Evolutionary conservation across 2,113 vertebrate genomes (phyloP), one percentile per base, ranked within the genome.

Genomic region (Ia io): DNA sequence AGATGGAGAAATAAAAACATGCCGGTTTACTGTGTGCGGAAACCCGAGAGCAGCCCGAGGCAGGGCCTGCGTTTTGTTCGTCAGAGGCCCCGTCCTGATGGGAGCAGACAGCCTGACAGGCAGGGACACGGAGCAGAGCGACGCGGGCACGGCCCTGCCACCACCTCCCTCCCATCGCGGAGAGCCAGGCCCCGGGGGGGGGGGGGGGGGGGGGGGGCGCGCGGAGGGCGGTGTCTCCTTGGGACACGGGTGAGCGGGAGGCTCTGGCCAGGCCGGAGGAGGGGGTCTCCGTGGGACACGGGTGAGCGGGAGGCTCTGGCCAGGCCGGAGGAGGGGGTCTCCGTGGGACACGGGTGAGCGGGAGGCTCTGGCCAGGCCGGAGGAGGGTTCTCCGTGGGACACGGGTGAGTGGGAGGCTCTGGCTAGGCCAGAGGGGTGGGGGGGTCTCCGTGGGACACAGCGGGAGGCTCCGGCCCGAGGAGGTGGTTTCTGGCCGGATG

Each of bases 1-100:
- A 97, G 98, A 98, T 83, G 96, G 97, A 97, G 98, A 97, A 98
- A 98, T 98, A 97, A 98, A 98, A 98, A 98, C 98, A 98, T 94
- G 76, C 90, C 51, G 88, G 96, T 98, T 98, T 98, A 98, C 98
- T 98, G 97, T 97, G 98, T 90, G 96, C 73, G 96, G 98, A 98
- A 98, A 98, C 98, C 87, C 37, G 97, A 98, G 97, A 97, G 97
- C 97, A 32, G 94, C 82, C 96, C 0, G 87, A 96, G 78, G 84
- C 97, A 90, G 96, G 88, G 97, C 95, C 97, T 98, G 97, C 97
- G 97, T 97, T 98, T 97, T 98, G 98, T 98, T 96, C 77, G 95
- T 76, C 1, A 88, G 92, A 95, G 97, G 79, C 94, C 86, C 76
- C 28, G 69, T 30, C 61, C 96, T 98, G 98, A 98, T 98, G 98